Base-by-base conservation (phyloP, 2,888 invertebrate genomes). In the Epirrita christyi region DNA sequence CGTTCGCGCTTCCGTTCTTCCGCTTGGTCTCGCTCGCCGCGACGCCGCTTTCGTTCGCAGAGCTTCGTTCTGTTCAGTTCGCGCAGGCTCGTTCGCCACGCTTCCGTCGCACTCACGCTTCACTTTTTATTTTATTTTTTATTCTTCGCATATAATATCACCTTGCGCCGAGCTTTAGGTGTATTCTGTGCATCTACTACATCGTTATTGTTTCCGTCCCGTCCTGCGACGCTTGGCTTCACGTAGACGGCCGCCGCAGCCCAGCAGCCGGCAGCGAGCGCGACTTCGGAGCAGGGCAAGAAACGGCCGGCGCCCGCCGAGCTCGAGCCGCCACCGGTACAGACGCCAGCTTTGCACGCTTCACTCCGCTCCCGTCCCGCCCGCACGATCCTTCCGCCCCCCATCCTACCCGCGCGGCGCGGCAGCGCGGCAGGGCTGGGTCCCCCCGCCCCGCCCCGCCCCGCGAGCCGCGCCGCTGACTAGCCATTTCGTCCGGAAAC, bases 251-350 rank as follows among this genome's bases (percentile, higher is more conserved):
- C 86, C 86, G 86, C 76, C 84, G 88, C 88, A 85, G 86, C 82
- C 87, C 94, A 91, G 94, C 95, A 92, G 94, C 94, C 92, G 92
- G 93, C 93, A 83, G 88, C 93, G 94, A 93, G 94, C 82, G 96
- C 82, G 81, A 81, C 88, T 74, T 84, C 86, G 95, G 96, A 97
- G 95, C 94, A 96, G 93, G 97, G 97, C 95, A 97, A 97, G 96
- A 98, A 98, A 95, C 97, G 98, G 94, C 96, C 97, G 85, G 90
- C 91, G 94, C 96, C 94, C 93, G 76, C 86, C 86, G 91, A 90
- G 78, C 83, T 86, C 88, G 89, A 90, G 86, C 88, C 89, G 89
- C 97, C 98, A 96, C 97, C 98, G 98, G 98, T 98, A 98, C 96
- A 95, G 86, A 90, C 85, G 92, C 93, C 89, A 90, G 93, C 93